Conservation (phyloP, 2,797 vertebrate genomes). For the Antrozous pallidus region DNA sequence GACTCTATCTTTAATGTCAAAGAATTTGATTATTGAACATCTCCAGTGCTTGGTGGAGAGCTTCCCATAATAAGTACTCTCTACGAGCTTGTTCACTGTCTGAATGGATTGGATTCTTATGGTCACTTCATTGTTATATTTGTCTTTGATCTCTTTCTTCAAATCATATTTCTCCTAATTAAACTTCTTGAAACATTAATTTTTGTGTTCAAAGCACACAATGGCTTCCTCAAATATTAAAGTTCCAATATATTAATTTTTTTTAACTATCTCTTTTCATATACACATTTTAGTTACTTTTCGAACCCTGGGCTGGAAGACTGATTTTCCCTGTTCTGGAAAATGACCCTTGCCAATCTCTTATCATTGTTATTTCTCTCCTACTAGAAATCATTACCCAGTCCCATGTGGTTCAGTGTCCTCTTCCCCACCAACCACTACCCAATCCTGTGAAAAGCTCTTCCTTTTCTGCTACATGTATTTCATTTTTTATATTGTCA, state of each 20-base stretch:
- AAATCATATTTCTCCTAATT: background rate
- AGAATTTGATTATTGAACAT: background rate
- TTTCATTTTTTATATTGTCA: background rate
- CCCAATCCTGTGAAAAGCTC: background rate
- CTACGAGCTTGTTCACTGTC: background rate
- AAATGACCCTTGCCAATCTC: background rate
- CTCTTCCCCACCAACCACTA: background rate
- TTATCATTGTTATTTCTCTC: background rate
- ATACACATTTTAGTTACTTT: background rate
- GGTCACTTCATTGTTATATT: background rate
- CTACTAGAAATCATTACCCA: background rate
- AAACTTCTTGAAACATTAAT: constrained; percentile 1
- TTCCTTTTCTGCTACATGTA: background rate
- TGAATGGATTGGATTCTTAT: background rate
- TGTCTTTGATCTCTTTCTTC: background rate
- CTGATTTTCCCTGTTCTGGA: background rate
- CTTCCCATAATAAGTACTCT: background rate
- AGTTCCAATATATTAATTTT: background rate
- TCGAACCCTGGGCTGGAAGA: background rate
- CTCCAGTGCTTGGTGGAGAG: background rate
- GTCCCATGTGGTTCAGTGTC: background rate
- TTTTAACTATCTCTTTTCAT: background rate
- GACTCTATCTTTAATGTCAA: background rate
- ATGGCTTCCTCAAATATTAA: background rate
- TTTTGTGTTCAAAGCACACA: background rate